These are phyloP conservation scores for Leptura quadrifasciata DNA, from an alignment of 2,888 invertebrate species.

Conservation along the genomic window DNA sequence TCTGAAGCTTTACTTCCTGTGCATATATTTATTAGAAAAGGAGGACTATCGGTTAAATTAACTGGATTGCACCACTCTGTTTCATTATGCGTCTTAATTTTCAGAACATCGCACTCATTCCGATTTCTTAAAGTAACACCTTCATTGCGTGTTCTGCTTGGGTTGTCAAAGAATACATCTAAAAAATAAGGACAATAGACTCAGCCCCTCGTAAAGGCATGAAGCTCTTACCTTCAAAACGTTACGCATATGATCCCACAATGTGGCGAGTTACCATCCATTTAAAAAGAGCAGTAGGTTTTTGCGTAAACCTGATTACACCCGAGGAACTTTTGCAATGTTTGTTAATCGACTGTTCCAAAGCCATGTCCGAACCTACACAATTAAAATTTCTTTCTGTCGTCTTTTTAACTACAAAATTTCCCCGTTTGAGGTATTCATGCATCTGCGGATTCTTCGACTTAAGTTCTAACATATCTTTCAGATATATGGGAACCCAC, in stretches of 20 bases:
- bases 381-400: not conserved
- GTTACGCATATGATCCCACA: too few relatives aligned
- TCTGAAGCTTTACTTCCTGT: conserved; percentile 10
- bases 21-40: conserved; percentile 20
- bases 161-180: conserved; percentile 15
- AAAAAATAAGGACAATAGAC: conserved; percentile 9
- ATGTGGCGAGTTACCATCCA: not conserved
- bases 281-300: not conserved
- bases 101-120: conserved; percentile 8
- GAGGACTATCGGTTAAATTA: not conserved
- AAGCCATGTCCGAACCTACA: not conserved
- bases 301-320: not conserved
- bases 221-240: too few relatives aligned
- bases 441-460: not conserved
- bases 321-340: conserved; percentile 1
- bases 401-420: conserved; percentile 5
- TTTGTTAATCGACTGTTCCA: not conserved
- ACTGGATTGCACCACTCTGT: not conserved
- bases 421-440: not conserved
- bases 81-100: conserved; percentile 11
- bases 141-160: conserved; percentile 16
- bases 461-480: not conserved
- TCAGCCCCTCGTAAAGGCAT: not conserved
- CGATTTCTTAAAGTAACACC: conserved; percentile 9
- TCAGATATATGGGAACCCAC: not conserved